phyloP scores from a whole-genome alignment of 1,140 invertebrate genomes.

The Bombus terrestris region DNA sequence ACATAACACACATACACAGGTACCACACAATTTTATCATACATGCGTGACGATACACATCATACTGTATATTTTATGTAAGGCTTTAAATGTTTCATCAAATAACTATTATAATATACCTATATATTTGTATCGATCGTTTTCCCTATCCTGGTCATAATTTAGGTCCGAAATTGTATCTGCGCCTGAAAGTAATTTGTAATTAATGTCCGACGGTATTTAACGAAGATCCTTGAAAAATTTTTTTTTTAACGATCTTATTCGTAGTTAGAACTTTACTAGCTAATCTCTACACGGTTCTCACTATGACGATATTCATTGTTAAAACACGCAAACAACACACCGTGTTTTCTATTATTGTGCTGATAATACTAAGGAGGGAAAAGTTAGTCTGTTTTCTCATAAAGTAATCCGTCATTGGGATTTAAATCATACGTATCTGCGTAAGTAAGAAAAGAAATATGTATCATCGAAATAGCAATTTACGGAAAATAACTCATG shows the following conservation, averaged over 20 bases:
- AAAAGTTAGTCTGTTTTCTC: not conserved
- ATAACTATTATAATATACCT: slow-evolving; percentile 81
- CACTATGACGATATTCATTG: not conserved
- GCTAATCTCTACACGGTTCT: not conserved
- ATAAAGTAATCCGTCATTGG: too few species aligned
- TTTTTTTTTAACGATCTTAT: not conserved
- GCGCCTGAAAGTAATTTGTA: slow-evolving; percentile 24
- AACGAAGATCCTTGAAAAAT: not conserved
- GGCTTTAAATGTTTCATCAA: slow-evolving; percentile 82
- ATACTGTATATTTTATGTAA: slow-evolving; percentile 81
- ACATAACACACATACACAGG: not conserved
- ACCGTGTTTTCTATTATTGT: not conserved
- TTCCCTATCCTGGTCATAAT: slow-evolving; percentile 54
- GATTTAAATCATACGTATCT: not conserved
- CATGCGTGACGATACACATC: slow-evolving; percentile 63
- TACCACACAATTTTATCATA: slow-evolving; percentile 58
- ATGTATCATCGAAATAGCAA: not conserved
- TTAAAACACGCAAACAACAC: not conserved
- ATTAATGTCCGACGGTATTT: slow-evolving; percentile 17
- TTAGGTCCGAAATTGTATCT: slow-evolving; percentile 47
- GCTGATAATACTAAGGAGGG: not conserved
- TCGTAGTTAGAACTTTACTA: not conserved
- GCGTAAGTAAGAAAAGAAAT: not conserved
- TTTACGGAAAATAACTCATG: not conserved
- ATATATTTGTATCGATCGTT: slow-evolving; percentile 80